A percentile compares a stretch with the other conserved stretches of the same genome.
Evolutionary conservation across 2,797 vertebrate genomes (phyloP).

Genomic region (Mallotus villosus): DNA sequence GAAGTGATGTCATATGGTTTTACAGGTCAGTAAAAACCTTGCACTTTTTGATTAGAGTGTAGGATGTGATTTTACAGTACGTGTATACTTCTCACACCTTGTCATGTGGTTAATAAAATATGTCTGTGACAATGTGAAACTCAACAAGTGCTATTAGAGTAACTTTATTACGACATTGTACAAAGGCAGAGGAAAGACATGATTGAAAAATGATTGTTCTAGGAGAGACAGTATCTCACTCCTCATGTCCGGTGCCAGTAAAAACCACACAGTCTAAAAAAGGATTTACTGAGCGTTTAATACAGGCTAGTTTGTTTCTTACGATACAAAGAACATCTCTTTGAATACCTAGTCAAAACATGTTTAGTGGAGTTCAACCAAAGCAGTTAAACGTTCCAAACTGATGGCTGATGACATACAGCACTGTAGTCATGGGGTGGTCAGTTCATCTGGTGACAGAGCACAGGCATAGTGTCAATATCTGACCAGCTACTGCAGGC

Average conservation of each 20-base stretch:
- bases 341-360: not conserved
- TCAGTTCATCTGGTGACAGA: no score
- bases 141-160: conserved; percentile 7
- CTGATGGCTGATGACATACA: no score
- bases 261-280: conserved; percentile 8
- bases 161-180: not conserved
- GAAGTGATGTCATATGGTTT: conserved; percentile 57
- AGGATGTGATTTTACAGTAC: conserved; percentile 48
- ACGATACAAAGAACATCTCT: not conserved
- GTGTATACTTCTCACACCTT: conserved; percentile 30
- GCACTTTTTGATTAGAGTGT: conserved; percentile 57
- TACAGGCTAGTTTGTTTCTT: not conserved
- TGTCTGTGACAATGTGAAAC: conserved; percentile 43
- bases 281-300: conserved; percentile 20
- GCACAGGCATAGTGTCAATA: no score
- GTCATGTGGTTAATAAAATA: conserved; percentile 47
- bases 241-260: conserved; percentile 22
- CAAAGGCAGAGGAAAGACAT: not conserved
- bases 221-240: conserved; percentile 51
- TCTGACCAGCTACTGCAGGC: no score
- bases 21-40: conserved; percentile 53
- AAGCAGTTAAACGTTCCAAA: no score
- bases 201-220: conserved; percentile 19
- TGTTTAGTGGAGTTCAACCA: no score
- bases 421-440: no score